These are phyloP conservation scores for Dyspetes luteomarginatus DNA, from an alignment of 2,888 invertebrate genomes.

Conservation along the genomic window DNA sequence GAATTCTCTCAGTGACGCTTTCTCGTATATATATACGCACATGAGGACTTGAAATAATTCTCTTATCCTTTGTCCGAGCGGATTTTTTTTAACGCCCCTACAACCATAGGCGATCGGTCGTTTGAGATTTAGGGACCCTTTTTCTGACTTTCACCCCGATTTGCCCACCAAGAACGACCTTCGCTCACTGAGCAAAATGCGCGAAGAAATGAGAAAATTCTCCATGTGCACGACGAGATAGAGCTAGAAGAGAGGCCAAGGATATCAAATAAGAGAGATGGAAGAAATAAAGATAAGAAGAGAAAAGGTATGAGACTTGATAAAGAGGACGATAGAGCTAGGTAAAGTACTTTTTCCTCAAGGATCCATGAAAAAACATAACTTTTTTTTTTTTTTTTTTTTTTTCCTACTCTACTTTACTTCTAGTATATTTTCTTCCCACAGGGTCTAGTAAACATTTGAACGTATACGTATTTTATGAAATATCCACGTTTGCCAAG, in stretches of 20 bases:
- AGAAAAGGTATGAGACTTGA: neutral
- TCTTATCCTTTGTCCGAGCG: constrained; percentile 61
- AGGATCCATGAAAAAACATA: constrained; percentile 53
- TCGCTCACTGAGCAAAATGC: neutral
- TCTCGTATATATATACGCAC: no score
- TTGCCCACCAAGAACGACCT: constrained; percentile 35
- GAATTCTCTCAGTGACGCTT: constrained; percentile 16
- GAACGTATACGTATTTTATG: neutral
- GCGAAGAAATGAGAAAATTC: constrained; percentile 36
- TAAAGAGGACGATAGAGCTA: constrained; percentile 21
- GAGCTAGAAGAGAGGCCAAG: constrained; percentile 13
- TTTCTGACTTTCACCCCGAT: constrained; percentile 41
- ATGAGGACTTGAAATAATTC: constrained; percentile 66
- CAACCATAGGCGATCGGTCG: constrained; percentile 65
- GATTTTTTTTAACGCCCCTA: no score
- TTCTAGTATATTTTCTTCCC: neutral
- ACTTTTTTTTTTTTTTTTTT: neutral
- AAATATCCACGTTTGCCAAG: constrained; percentile 37
- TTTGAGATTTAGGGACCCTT: constrained; percentile 63
- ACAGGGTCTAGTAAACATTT: neutral
- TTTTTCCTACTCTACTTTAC: neutral
- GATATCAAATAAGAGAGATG: constrained; percentile 8
- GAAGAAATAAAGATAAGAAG: constrained; percentile 14
- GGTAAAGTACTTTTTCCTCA: constrained; percentile 35
- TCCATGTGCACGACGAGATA: neutral